These are phyloP conservation scores for Chaetodon trifascialis DNA, from an alignment of 2,113 vertebrate species.

Conservation along the genomic window DNA sequence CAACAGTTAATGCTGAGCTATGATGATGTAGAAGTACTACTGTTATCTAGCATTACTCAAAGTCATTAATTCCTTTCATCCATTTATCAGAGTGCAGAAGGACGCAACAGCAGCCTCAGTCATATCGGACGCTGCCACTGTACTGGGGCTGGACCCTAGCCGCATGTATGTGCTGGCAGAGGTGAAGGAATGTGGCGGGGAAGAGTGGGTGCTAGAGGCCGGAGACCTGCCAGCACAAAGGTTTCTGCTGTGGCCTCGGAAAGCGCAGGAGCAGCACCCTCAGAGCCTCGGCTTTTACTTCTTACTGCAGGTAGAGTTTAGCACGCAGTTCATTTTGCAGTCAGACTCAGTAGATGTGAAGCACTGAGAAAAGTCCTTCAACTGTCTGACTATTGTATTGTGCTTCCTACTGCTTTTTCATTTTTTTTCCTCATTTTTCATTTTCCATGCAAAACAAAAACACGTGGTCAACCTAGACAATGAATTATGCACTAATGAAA, in stretches of 20 bases:
- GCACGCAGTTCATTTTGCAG: not conserved
- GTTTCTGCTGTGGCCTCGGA: conserved; percentile 95
- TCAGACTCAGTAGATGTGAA: not conserved
- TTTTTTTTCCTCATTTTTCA: not conserved
- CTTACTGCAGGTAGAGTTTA: conserved; percentile 85
- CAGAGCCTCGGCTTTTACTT: conserved; percentile 95
- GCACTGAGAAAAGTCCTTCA: not conserved
- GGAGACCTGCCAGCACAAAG: conserved; percentile 94
- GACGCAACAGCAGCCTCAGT: conserved; percentile 91
- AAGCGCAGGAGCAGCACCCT: conserved; percentile 91
- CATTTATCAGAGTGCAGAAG: conserved; percentile 87
- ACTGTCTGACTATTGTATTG: conserved; percentile 9
- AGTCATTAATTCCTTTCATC: not conserved
- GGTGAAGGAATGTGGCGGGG: conserved; percentile 95
- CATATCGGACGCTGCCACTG: conserved; percentile 86
- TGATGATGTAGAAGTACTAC: not conserved
- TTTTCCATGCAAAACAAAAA: conserved; percentile 19
- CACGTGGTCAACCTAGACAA: not conserved
- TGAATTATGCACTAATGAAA: not conserved
- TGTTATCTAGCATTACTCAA: not conserved
- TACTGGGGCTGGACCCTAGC: conserved; percentile 87
- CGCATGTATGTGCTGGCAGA: conserved; percentile 93
- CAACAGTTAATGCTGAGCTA: not conserved
- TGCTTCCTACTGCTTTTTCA: conserved; percentile 23
- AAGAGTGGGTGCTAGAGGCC: conserved; percentile 96